Evolutionary conservation across 2,888 invertebrate species (phyloP).

Genomic region (Napeogenes sylphis): DNA sequence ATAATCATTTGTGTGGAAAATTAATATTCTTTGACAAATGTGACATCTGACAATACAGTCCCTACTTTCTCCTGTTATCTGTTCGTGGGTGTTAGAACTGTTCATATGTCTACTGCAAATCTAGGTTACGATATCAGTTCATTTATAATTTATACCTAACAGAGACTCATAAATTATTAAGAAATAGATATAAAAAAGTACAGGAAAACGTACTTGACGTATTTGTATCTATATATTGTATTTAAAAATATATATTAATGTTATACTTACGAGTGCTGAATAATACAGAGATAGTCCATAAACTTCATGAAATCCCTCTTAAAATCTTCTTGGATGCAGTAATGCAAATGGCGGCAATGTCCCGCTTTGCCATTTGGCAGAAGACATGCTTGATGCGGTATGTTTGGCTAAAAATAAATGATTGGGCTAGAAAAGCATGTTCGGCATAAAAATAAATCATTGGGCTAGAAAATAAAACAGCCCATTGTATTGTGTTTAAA

Average conservation of each 20-base stretch:
- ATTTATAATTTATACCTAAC: no score
- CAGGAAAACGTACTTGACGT: not conserved
- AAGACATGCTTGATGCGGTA: conserved; percentile 80
- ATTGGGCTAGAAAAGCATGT: conserved; percentile 5
- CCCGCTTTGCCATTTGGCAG: conserved; percentile 78
- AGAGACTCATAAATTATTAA: no score
- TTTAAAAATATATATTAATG: not conserved
- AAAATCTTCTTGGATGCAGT: conserved; percentile 80
- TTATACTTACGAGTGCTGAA: conserved; percentile 78
- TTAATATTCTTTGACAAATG: not conserved
- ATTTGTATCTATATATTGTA: not conserved
- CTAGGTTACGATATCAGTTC: not conserved
- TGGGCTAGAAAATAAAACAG: not conserved
- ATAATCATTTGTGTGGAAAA: not conserved
- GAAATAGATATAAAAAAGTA: no score
- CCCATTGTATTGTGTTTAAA: not conserved
- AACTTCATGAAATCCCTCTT: conserved; percentile 77
- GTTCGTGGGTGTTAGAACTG: not conserved
- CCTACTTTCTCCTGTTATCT: conserved; percentile 5
- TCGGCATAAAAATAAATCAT: conserved; percentile 7
- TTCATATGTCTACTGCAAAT: not conserved
- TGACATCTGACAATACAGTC: not conserved
- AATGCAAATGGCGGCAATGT: conserved; percentile 80
- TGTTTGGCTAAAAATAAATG: conserved; percentile 70
- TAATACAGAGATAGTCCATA: conserved; percentile 83